Conservation (phyloP, 2,888 invertebrate genomes). For the Hecatera dysodea region DNA sequence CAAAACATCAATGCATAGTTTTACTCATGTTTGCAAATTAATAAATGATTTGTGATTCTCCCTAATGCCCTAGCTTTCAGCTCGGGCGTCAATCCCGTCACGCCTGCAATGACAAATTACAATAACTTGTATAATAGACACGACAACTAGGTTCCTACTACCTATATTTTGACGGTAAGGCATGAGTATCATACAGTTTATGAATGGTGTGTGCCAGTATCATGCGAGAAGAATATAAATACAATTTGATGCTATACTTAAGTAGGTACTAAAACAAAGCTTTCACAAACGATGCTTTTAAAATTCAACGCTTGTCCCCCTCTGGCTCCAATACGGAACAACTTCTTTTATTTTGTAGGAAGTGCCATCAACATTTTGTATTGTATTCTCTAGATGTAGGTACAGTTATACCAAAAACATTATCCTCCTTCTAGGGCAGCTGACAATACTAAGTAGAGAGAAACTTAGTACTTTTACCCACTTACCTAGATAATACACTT, state of each 20-base stretch:
- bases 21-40: too few relatives aligned
- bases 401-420: not conserved
- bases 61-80: not conserved
- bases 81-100: not conserved
- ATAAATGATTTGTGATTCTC: too few relatives aligned
- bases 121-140: too few relatives aligned
- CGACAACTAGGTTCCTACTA: too few relatives aligned
- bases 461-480: too few relatives aligned
- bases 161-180: too few relatives aligned
- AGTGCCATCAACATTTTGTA: conserved; percentile 1
- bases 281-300: conserved; percentile 35
- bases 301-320: conserved; percentile 36
- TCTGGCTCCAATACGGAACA: conserved; percentile 22
- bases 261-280: conserved; percentile 24
- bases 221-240: not conserved
- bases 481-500: too few relatives aligned
- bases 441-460: not conserved
- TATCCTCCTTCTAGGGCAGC: not conserved
- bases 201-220: not conserved
- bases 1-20: too few relatives aligned
- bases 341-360: conserved; percentile 35
- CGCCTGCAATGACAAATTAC: not conserved
- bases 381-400: not conserved
- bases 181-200: not conserved
- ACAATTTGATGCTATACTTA: conserved; percentile 14